Evolutionary conservation across 2,113 vertebrate genomes (phyloP).

Genomic region (Taurulus bubalis): DNA sequence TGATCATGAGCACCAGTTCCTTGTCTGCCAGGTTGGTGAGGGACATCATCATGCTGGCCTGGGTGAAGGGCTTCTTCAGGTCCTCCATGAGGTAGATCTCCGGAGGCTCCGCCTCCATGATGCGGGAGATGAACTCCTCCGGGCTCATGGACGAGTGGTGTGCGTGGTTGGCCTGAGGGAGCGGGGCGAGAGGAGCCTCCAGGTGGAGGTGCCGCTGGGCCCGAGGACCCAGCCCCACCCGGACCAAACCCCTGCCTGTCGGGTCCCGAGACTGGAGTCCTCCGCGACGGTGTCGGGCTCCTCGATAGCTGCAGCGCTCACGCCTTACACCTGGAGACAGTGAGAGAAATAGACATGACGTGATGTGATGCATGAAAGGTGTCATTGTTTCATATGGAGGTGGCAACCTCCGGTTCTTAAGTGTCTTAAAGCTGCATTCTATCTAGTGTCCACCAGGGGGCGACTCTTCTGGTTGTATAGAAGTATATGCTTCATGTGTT

Average conservation of each 20-base stretch:
- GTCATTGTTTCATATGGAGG: too few species aligned
- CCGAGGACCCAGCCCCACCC: constrained; percentile 59
- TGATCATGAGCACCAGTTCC: constrained; percentile 97
- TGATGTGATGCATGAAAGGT: too few species aligned
- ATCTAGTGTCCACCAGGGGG: too few species aligned
- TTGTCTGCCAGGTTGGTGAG: constrained; percentile 96
- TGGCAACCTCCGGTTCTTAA: too few species aligned
- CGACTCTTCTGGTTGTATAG: too few species aligned
- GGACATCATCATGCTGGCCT: constrained; percentile 98
- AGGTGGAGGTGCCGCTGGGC: constrained; percentile 69
- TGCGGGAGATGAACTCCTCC: constrained; percentile 90
- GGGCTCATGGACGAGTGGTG: constrained; percentile 83
- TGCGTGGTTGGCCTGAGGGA: constrained; percentile 55
- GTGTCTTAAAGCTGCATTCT: too few species aligned
- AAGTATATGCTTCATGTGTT: too few species aligned
- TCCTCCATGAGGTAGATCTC: constrained; percentile 90
- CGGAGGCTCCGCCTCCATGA: constrained; percentile 94
- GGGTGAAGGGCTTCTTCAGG: constrained; percentile 91
- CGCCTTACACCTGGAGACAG: constrained; percentile 87
- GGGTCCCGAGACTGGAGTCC: constrained; percentile 75
- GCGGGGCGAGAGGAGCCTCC: constrained; percentile 63
- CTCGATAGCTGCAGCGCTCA: constrained; percentile 90
- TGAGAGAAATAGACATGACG: too few species aligned
- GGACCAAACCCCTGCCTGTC: constrained; percentile 64
- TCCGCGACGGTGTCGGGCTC: constrained; percentile 85